A percentile compares a stretch with the other conserved stretches of the same genome.
Conservation (phyloP, 92 coral and sea anemone species). For the Zoanthus sociatus region DNA sequence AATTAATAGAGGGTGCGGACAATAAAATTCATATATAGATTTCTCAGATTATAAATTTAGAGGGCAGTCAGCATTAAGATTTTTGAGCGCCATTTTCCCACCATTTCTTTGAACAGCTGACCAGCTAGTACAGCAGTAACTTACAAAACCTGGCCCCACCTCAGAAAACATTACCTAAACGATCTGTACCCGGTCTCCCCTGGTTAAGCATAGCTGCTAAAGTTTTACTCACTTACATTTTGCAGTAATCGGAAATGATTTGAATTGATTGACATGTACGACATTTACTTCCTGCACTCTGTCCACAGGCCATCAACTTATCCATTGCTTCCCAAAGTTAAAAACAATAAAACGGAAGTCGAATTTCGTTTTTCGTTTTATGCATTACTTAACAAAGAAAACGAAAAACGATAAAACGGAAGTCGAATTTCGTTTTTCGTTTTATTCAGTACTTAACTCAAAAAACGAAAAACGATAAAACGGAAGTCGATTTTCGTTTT, state of each 20-base stretch:
- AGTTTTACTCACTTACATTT: neutral
- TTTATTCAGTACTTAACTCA: too few species aligned
- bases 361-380: neutral
- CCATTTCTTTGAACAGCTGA: neutral
- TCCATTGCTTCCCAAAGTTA: too few species aligned
- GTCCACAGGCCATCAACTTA: neutral
- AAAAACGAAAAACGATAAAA: too few species aligned
- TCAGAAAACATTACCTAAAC: conserved; percentile 14
- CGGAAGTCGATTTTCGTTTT: too few species aligned
- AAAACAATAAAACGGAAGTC: too few species aligned
- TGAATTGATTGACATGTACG: neutral
- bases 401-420: neutral
- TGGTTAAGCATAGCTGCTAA: neutral
- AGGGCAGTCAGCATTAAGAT: neutral
- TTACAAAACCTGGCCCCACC: conserved; percentile 23
- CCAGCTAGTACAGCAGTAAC: conserved; percentile 1
- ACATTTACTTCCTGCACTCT: conserved; percentile 7
- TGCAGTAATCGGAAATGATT: conserved; percentile 25
- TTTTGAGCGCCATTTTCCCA: conserved; percentile 30
- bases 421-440: too few species aligned
- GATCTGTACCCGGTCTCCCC: conserved; percentile 20
- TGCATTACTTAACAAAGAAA: neutral
- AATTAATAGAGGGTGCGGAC: too few species aligned
- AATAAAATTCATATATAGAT: too few species aligned
- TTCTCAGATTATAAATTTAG: too few species aligned